Percentiles rank a stretch among this genome's conserved stretches.
phyloP scores from a whole-genome alignment of 1,140 invertebrate species.

The Bombus huntii region DNA sequence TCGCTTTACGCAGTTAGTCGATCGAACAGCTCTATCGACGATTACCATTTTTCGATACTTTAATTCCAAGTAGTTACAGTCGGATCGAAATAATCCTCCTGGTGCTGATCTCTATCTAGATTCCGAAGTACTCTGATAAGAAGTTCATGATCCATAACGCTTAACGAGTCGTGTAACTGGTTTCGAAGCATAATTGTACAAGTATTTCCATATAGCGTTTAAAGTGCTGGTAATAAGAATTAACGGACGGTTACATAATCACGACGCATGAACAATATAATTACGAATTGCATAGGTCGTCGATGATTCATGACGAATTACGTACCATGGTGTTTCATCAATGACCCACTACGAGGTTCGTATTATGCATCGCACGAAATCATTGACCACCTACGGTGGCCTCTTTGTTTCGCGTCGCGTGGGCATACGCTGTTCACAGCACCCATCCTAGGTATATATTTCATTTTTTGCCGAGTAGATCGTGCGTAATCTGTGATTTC shows the following conservation, averaged over 20 bases:
- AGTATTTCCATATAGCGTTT: no score
- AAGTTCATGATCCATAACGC: no score
- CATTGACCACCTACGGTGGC: background rate
- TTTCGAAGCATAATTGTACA: no score
- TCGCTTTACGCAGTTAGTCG: no score
- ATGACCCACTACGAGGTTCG: background rate
- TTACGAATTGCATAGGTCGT: no score
- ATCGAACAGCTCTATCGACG: no score
- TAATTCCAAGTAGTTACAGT: no score
- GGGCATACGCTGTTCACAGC: background rate
- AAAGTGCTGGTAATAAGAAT: background rate
- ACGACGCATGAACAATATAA: background rate
- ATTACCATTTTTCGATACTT: no score
- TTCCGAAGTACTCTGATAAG: no score
- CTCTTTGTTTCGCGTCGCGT: slow-evolving; percentile 5
- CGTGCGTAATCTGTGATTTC: background rate
- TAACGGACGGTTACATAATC: background rate
- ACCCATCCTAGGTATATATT: background rate
- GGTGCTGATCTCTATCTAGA: no score
- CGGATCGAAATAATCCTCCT: no score
- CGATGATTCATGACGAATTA: slow-evolving; percentile 2
- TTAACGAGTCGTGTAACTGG: no score
- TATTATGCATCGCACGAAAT: background rate
- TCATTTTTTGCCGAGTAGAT: background rate
- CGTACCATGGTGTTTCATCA: background rate